Base-by-base conservation (phyloP, 2,888 invertebrate genomes). In the Apeira syringaria region DNA sequence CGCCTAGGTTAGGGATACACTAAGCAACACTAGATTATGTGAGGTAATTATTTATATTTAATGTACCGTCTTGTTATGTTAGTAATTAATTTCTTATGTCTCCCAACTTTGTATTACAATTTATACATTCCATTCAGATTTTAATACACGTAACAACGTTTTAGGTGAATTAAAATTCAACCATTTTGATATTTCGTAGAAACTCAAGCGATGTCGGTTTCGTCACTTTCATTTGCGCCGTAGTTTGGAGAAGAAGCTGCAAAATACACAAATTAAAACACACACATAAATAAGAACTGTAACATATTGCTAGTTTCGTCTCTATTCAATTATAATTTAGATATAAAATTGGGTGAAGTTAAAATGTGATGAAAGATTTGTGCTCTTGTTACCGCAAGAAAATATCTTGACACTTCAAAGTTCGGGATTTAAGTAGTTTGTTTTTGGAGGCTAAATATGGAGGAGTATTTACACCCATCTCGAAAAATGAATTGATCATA, bases 221-320 rank as follows among this genome's bases (percentile, higher is more conserved):
- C 40, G 33, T 26, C 27, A 13, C 28, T 13, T 62, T 87, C 80
- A 85, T 29, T 75, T 85, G 61, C 88, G 86, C 53, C 87, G 83
- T 56, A 88, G 68, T 68, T 85, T 88, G 56, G 85, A 77, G 80
- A 88, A 87, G 69, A 88, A 86, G 58, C 88, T 88, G 87, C 51
- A 77, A 78, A 46, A 59, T 28, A 59, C 39, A 39, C 46, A 61
- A 13, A 40, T 7, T 7, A 20, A 20, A 28, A 34, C 36, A 50
- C 30, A 47, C 25, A 42, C 12, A 12, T 51, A 46, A 43, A 47
- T 47, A 29, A 46, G 47, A 8, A 4, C 18, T 2, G 6, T 22
- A 11, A 22, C 13, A 10, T 11, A 20, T 20, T 27, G 6, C 5
- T 10, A 17, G 25, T 10, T 26, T 25, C 10, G 17, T 12, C 13